Evolutionary conservation across 1,140 invertebrate genomes (phyloP), one percentile per base, ranked within the genome.

Genomic region (Drosophila nebulosa): DNA sequence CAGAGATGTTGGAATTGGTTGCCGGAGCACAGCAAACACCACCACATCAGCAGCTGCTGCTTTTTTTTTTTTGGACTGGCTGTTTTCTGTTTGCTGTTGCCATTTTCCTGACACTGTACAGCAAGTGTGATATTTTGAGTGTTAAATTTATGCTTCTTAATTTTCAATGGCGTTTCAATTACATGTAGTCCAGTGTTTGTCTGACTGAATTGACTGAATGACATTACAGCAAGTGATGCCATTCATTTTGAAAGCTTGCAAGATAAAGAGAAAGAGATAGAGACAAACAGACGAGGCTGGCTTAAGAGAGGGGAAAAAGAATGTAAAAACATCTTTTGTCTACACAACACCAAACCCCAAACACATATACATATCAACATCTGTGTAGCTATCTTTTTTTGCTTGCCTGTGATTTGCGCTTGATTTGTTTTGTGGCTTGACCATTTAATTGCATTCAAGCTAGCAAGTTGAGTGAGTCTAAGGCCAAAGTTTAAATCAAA

Each of bases 371-470:
- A 46, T 3, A 3, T 21, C n/a, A n/a, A 7, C 39, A 21, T 46
- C 18, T 21, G 7, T 7, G 5, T 18, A 7, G 6, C 16, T 42
- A 3, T 46, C 1, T 16, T 26, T 26, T 4, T 26, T 27, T 14
- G n/a, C 4, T 55, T 65, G 51, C 18, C 14, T 35, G 26, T 36
- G 52, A 30, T 66, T 70, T 77, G 21, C 4, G 61, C 66, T 30
- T 65, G 74, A 64, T 61, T 71, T 59, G 62, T 46, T 60, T 7
- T 74, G 52, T 27, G 57, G 64, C 30, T 30, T 12, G 50, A 50
- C 18, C 36, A 64, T 73, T 78, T 78, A 78, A 78, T 73, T 78
- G 75, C 63, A 50, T 76, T 57, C 57, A 57, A 59, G 51, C 55
- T 56, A 35, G 16, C 39, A 46, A 46, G 39, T 46, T 2, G 36